phyloP scores from a whole-genome alignment of 2,797 vertebrate species.

The Cryptoblepharus egeriae region DNA sequence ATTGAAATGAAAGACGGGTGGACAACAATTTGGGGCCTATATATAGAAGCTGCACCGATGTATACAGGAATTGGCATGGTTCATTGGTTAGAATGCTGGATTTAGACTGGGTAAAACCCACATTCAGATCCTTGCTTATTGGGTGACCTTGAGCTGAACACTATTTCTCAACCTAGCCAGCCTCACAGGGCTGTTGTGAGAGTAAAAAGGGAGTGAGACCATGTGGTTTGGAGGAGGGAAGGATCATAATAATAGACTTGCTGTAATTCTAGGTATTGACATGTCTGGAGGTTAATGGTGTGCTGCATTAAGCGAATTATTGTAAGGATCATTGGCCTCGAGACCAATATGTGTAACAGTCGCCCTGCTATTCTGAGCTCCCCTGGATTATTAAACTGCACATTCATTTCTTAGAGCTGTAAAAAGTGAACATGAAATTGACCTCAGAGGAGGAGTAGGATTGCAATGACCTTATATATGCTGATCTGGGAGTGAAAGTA shows the following conservation, averaged over 20 bases:
- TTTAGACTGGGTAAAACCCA: background rate
- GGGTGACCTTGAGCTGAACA: background rate
- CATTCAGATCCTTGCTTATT: background rate
- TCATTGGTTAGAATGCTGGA: background rate
- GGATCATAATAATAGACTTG: background rate
- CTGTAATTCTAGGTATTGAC: background rate
- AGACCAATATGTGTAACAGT: background rate
- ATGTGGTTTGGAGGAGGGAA: background rate
- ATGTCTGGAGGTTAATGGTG: background rate
- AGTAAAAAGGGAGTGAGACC: background rate
- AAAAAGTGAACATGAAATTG: background rate
- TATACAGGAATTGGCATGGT: background rate
- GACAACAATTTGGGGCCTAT: too few species aligned
- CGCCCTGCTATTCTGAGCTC: background rate
- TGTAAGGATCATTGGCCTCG: background rate
- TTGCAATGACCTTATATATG: background rate
- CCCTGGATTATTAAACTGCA: background rate
- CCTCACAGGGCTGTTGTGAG: background rate
- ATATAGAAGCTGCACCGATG: too few species aligned
- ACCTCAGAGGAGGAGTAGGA: background rate
- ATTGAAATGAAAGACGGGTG: background rate
- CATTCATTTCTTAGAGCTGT: background rate
- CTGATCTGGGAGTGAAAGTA: too few species aligned
- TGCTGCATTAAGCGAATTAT: background rate
- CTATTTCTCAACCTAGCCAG: too few species aligned